Base-by-base conservation (phyloP, 2,113 vertebrate species). In the Lates calcarifer region DNA sequence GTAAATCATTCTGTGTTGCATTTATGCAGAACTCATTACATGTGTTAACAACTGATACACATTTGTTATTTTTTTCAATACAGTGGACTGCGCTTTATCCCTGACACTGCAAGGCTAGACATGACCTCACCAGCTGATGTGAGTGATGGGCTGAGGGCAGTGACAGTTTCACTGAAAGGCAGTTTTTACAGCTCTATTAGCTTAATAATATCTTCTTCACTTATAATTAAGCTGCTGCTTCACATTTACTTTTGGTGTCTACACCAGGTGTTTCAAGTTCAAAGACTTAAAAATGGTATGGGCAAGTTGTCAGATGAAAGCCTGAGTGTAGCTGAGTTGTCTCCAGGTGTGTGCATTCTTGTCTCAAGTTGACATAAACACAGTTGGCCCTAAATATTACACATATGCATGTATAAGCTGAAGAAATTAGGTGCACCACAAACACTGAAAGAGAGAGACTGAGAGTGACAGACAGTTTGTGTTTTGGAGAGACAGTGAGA, bases 381-480 rank as follows among this genome's bases (percentile, higher is more conserved):
- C 28, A 39, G 29, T 12, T 47, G 60, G 24, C 10, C 5, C 18
- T 29, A 7, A 15, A 60, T 58, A 49, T 68, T 41, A 62, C 13
- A 56, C 12, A 49, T 18, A 2, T 31, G 18, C 51, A 41, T 47
- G 14, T 28, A 9, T 29, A 15, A 26, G 13, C 14, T 4, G 20
- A 13, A 39, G 9, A 39, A 22, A 3, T 61, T 17, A 10, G 24
- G 18, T 29, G 22, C 11, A 20, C 28, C 12, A 51, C 18, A 47
- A 67, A n/a, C n/a, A n/a, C n/a, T n/a, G n/a, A n/a, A n/a, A n/a
- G n/a, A n/a, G n/a, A 39, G 39, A 39, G 41, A 43, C 33, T 35
- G 55, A 74, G 57, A 51, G 24, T 57, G 39, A 64, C 61, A 5
- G 61, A 43, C 15, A 66, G 18, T 29, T 29, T 77, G 67, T 83